Conservation (phyloP, 2,797 vertebrate genomes). For the Agapornis canus region DNA sequence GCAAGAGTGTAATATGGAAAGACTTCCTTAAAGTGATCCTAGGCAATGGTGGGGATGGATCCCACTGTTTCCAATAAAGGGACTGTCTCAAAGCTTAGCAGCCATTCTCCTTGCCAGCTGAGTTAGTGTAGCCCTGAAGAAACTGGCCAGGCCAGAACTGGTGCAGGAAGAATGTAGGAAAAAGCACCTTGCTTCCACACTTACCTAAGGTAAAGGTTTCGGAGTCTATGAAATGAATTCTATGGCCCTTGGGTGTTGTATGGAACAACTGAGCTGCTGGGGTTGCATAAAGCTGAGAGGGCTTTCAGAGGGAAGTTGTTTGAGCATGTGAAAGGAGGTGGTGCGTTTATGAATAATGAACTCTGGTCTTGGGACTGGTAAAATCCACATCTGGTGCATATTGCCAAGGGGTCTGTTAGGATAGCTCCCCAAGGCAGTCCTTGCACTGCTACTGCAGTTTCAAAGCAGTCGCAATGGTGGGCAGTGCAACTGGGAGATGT, state of each 20-base stretch:
- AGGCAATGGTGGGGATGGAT: neutral
- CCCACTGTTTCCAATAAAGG: neutral
- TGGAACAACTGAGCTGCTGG: neutral
- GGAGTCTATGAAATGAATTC: neutral
- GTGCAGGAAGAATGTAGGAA: neutral
- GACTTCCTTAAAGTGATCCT: neutral
- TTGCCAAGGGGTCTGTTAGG: neutral
- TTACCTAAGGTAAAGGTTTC: neutral
- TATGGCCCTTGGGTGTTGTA: neutral
- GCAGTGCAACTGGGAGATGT: neutral
- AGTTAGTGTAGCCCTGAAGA: neutral
- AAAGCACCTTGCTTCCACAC: neutral
- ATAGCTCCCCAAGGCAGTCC: neutral
- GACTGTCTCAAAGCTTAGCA: neutral
- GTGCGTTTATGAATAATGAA: neutral
- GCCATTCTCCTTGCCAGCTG: neutral
- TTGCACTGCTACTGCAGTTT: neutral
- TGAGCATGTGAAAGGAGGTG: conserved; percentile 18
- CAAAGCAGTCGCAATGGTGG: neutral
- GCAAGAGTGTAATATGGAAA: neutral
- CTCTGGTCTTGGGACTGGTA: neutral
- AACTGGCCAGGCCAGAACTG: neutral
- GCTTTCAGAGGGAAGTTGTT: neutral
- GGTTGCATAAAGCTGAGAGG: neutral
- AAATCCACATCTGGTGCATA: neutral